phyloP scores from a whole-genome alignment of 2,888 invertebrate genomes.

The Lasioglossum pauxillum region DNA sequence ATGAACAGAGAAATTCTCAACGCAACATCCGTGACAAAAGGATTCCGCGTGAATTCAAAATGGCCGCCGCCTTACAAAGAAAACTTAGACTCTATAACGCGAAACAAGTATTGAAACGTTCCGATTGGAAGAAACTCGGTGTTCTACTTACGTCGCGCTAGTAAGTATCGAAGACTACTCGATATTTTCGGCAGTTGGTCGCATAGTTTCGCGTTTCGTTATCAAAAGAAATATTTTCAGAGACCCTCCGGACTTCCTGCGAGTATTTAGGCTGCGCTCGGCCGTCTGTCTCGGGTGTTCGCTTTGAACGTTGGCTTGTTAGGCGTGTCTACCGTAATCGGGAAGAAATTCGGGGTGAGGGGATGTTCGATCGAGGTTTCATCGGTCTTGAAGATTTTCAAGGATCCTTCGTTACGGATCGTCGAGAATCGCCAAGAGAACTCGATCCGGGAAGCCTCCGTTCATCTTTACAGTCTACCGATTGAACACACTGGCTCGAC shows the following conservation, averaged over 20 bases:
- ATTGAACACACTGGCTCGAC: conserved; percentile 18
- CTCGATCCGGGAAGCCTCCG: neutral
- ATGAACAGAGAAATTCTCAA: neutral
- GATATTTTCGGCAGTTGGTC: conserved; percentile 71
- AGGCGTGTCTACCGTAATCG: neutral
- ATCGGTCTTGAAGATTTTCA: conserved; percentile 45
- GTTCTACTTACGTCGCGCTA: conserved; percentile 54
- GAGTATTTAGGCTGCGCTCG: conserved; percentile 25
- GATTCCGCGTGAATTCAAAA: neutral
- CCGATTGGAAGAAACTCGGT: conserved; percentile 10
- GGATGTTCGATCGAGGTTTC: neutral
- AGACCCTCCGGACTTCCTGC: neutral
- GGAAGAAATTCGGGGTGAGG: neutral
- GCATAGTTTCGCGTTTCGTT: conserved; percentile 27
- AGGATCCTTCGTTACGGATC: conserved; percentile 40
- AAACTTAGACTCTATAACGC: neutral
- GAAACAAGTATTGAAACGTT: neutral
- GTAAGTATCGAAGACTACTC: conserved; percentile 54
- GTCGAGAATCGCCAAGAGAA: conserved; percentile 42
- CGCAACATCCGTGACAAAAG: neutral
- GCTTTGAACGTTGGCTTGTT: neutral
- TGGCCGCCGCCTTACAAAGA: neutral
- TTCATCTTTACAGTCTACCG: conserved; percentile 8
- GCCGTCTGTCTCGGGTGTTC: neutral
- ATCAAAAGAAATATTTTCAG: conserved; percentile 55